Evolutionary conservation across 1,140 invertebrate species (phyloP).

Genomic region (Ganaspis sp.): DNA sequence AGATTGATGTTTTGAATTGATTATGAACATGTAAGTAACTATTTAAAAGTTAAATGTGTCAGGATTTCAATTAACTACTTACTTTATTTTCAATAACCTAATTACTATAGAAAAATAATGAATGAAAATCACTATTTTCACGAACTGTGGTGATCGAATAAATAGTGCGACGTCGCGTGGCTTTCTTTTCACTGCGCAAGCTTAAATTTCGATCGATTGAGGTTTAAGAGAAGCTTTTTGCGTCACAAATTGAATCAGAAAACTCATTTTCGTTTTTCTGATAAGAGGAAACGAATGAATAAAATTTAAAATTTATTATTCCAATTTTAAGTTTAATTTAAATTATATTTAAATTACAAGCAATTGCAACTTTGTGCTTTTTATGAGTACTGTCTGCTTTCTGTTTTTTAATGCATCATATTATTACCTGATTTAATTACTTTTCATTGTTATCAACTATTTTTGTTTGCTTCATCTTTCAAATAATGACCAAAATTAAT

Average conservation of each 20-base stretch:
- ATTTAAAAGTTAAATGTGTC: background rate
- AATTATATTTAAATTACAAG: no score
- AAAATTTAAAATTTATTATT: background rate
- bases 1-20: background rate
- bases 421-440: no score
- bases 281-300: background rate
- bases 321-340: no score
- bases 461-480: no score
- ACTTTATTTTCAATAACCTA: conserved; percentile 47
- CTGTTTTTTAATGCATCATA: no score
- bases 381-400: no score
- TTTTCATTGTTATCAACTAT: no score
- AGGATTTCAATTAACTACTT: background rate
- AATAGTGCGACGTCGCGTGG: conserved; percentile 46
- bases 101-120: conserved; percentile 36
- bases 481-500: no score
- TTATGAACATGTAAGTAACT: background rate
- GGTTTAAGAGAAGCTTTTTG: conserved; percentile 44
- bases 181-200: conserved; percentile 43
- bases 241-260: conserved; percentile 39
- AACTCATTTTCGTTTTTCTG: background rate
- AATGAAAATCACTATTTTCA: conserved; percentile 31
- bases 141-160: conserved; percentile 37
- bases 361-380: no score
- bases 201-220: conserved; percentile 50